phyloP scores from a whole-genome alignment of 2,888 invertebrate genomes.

The Oscheius onirici region DNA sequence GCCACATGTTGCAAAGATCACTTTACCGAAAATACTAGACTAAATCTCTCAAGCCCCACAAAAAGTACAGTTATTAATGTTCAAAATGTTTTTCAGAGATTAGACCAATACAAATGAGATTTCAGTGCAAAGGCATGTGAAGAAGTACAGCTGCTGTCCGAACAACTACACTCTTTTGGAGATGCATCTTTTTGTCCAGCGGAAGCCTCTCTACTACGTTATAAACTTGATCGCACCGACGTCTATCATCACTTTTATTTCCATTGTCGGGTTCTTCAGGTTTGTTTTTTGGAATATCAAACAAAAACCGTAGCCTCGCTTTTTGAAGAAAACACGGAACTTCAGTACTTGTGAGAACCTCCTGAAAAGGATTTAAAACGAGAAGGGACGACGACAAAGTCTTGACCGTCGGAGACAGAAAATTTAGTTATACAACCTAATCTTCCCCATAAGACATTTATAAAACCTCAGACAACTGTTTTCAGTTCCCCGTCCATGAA shows the following conservation, averaged over 20 bases:
- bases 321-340: no score
- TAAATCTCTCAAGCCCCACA: background rate
- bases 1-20: no score
- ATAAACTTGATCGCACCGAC: slow-evolving; percentile 72
- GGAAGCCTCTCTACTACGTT: slow-evolving; percentile 56
- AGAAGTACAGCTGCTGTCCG: slow-evolving; percentile 47
- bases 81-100: background rate
- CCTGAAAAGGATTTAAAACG: no score
- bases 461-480: slow-evolving; percentile 1
- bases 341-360: no score
- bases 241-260: slow-evolving; percentile 72
- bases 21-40: no score
- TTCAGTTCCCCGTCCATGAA: slow-evolving; percentile 61
- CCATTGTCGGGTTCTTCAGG: slow-evolving; percentile 72
- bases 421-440: no score
- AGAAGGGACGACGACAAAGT: no score
- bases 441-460: no score
- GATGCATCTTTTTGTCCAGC: slow-evolving; percentile 44
- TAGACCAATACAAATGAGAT: background rate
- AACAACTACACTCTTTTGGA: slow-evolving; percentile 49
- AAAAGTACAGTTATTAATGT: background rate
- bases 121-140: slow-evolving; percentile 44
- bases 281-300: no score
- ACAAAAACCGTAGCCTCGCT: no score
- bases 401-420: no score